phyloP scores from a whole-genome alignment of 2,888 invertebrate species.

The Leptopilina syphax region DNA sequence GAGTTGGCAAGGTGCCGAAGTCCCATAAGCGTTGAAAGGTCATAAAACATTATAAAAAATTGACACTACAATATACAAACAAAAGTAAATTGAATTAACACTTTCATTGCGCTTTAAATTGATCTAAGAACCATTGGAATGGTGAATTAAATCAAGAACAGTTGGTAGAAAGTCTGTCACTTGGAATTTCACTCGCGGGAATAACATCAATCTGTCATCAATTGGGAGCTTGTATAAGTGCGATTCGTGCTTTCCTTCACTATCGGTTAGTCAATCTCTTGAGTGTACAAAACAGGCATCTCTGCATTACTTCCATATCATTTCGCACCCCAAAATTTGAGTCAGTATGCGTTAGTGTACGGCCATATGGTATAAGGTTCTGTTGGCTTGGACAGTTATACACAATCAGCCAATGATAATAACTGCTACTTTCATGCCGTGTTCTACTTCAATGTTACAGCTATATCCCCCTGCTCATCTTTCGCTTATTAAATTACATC shows the following conservation, averaged over 20 bases:
- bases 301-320: constrained; percentile 77
- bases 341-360: constrained; percentile 55
- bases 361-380: constrained; percentile 68
- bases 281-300: constrained; percentile 69
- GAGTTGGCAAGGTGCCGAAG: too few relatives aligned
- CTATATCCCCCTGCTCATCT: constrained; percentile 70
- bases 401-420: constrained; percentile 53
- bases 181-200: constrained; percentile 70
- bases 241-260: constrained; percentile 56
- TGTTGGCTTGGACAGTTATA: constrained; percentile 42
- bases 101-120: constrained; percentile 20
- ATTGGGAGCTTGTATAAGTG: constrained; percentile 54
- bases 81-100: not conserved
- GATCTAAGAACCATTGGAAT: constrained; percentile 27
- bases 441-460: constrained; percentile 63
- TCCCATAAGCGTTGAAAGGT: too few relatives aligned
- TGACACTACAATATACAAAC: not conserved
- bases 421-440: constrained; percentile 73
- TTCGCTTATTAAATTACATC: constrained; percentile 75
- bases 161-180: constrained; percentile 76
- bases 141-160: constrained; percentile 63
- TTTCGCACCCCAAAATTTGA: constrained; percentile 73
- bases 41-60: too few relatives aligned
- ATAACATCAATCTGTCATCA: constrained; percentile 76
- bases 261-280: constrained; percentile 75